Conservation (phyloP, 92 coral and sea anemone species). For the Zoanthus solanderi region DNA sequence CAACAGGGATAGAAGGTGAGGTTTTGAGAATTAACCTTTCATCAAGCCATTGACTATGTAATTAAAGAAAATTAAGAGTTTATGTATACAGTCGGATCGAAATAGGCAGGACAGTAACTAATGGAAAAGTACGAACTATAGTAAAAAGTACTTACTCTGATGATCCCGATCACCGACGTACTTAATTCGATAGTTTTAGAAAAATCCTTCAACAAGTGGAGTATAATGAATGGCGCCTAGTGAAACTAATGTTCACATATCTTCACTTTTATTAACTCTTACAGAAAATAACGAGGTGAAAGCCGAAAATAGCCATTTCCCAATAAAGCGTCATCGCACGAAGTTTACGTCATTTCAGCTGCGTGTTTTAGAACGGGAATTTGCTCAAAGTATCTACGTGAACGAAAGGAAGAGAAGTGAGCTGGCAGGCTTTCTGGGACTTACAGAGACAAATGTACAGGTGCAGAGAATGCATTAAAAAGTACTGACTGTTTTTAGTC, state of each 20-base stretch:
- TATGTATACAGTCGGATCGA: too few relatives aligned
- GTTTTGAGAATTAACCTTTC: too few relatives aligned
- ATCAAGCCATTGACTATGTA: too few relatives aligned
- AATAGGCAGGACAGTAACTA: too few relatives aligned
- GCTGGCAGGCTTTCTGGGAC: constrained; percentile 15
- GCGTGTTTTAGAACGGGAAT: constrained; percentile 18
- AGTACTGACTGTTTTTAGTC: background rate
- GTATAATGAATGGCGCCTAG: background rate
- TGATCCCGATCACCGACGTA: too few relatives aligned
- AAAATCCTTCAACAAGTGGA: background rate
- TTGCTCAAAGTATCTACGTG: constrained; percentile 18
- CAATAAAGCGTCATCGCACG: constrained; percentile 31
- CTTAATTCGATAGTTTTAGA: background rate
- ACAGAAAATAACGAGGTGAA: background rate
- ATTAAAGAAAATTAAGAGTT: too few relatives aligned
- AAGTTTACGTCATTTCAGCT: constrained; percentile 33
- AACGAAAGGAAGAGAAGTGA: constrained; percentile 40
- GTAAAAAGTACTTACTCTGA: too few relatives aligned
- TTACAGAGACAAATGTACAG: constrained; percentile 25
- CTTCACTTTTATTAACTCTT: too few relatives aligned
- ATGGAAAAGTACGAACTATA: too few relatives aligned
- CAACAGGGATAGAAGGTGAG: too few relatives aligned
- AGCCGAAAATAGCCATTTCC: background rate
- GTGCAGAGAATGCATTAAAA: background rate
- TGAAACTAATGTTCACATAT: background rate